phyloP scores from a whole-genome alignment of 2,797 vertebrate species.

The Mus minutoides region DNA sequence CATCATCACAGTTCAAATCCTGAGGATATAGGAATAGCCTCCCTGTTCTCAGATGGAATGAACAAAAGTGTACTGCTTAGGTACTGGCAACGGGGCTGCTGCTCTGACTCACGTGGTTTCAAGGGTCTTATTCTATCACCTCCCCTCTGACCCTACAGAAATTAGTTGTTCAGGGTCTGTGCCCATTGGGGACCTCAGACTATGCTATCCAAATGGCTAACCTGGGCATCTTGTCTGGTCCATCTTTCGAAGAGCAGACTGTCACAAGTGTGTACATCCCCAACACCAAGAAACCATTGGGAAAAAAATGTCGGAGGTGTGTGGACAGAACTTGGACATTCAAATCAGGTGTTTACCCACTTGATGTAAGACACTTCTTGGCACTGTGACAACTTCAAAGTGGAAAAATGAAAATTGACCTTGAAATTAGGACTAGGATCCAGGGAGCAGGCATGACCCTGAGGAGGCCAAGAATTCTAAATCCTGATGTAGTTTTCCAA shows the following conservation, averaged over 20 bases:
- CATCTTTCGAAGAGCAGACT: constrained; percentile 6
- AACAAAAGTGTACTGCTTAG: background rate
- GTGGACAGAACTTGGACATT: background rate
- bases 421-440: background rate
- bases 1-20: constrained; percentile 68
- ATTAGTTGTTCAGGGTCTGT: background rate
- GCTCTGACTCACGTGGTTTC: background rate
- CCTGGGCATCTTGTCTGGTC: background rate
- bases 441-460: background rate
- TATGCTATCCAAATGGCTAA: background rate
- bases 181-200: background rate
- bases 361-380: background rate
- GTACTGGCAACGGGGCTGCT: background rate
- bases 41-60: constrained; percentile 15
- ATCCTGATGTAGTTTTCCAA: constrained; percentile 4
- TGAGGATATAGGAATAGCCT: constrained; percentile 55
- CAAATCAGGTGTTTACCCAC: background rate
- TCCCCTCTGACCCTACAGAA: background rate
- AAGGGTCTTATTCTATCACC: background rate
- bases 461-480: constrained; percentile 46
- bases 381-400: background rate
- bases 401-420: constrained; percentile 5
- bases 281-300: background rate
- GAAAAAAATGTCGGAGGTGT: background rate
- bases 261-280: background rate